Conservation (phyloP, 2,888 invertebrate genomes). For the Chrysopilus asiliformis region DNA sequence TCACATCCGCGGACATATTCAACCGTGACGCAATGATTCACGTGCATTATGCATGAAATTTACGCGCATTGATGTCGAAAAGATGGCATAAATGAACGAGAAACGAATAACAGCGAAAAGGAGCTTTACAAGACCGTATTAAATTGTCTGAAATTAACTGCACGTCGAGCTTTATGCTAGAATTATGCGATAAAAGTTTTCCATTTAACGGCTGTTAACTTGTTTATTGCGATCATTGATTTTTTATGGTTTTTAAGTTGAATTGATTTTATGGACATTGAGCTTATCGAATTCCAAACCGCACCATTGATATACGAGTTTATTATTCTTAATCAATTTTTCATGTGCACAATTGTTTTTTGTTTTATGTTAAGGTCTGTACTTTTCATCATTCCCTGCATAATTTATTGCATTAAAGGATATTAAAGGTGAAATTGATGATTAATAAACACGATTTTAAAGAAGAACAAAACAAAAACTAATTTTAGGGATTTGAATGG, state of each 20-base stretch:
- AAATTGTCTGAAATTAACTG: constrained; percentile 13
- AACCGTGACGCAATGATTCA: background rate
- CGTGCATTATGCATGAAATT: background rate
- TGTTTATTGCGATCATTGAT: constrained; percentile 14
- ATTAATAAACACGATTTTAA: no score
- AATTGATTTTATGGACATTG: constrained; percentile 8
- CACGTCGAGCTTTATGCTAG: constrained; percentile 2
- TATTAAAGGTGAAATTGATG: no score
- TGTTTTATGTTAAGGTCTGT: no score
- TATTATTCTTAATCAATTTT: no score
- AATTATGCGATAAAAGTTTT: background rate
- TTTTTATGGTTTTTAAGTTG: constrained; percentile 11
- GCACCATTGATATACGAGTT: no score
- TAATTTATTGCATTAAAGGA: no score
- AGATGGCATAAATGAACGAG: background rate
- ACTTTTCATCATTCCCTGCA: no score
- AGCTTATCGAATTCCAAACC: constrained; percentile 7
- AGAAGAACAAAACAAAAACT: no score
- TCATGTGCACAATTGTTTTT: no score
- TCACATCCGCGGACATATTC: background rate
- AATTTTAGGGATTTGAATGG: no score
- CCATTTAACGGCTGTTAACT: constrained; percentile 13
- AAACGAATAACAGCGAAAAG: no score
- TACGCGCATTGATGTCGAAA: background rate
- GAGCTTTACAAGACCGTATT: constrained; percentile 8